Evolutionary conservation across 2,797 vertebrate genomes (phyloP), one percentile per base, ranked within the genome.

Genomic region (Clarias laeviceps): DNA sequence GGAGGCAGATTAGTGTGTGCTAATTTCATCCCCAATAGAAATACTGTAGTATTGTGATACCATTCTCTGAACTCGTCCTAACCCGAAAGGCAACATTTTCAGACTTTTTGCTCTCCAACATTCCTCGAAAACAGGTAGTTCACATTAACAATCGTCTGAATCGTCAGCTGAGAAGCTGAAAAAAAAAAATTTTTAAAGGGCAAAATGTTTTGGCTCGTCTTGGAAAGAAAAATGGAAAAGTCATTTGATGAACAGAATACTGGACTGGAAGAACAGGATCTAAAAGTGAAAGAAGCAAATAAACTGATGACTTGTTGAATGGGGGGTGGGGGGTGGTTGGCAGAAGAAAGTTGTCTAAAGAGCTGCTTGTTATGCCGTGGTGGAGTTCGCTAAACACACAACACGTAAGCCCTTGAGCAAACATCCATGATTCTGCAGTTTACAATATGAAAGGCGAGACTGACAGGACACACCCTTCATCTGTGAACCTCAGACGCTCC

Each of bases 331-430:
- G n/a, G n/a, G n/a, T n/a, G n/a, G n/a, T n/a, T n/a, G n/a, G n/a
- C n/a, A n/a, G 37, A 37, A 40, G 24, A 45, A 72, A 45, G 22
- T 24, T 45, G 8, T 24, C 37, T 4, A 34, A 37, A 70, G 37
- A 72, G 37, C 69, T n/a, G 68, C 15, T 68, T 68, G 32, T 59
- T 61, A 45, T 65, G 57, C 57, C 61, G 24, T 61, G 17, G 37
- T 17, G 27, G 24, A 66, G 86, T 85, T 70, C 85, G 79, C 62
- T 40, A 69, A 66, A 27, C 54, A 59, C 72, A 84, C 82, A 50
- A 72, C 34, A 84, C 73, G 83, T 81, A 73, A 66, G 7, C 14
- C 56, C 68, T 57, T 61, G 66, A 40, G 80, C 81, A 88, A 81
- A 88, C 84, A 88, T 79, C 65, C 76, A n/a, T 20, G 50, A 70